Evolutionary conservation across 2,113 vertebrate species (phyloP), one percentile per base, ranked within the genome.

Genomic region (Perccottus glenii): DNA sequence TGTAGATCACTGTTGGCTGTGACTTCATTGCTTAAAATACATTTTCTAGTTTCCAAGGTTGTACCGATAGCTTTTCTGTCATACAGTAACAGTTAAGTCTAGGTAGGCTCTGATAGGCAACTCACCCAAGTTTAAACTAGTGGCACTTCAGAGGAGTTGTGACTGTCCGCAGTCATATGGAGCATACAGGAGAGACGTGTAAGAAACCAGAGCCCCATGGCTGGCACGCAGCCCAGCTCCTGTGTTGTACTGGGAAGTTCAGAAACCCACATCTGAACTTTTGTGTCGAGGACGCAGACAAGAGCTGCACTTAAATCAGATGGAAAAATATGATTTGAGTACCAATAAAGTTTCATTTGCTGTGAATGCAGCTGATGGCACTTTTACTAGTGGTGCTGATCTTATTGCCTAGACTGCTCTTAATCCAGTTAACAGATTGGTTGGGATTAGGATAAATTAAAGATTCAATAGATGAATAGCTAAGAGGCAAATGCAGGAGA

Each of bases 371-470:
- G 8, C 44, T 46, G 9, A 46, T 4, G 12, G 38, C 9, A 73
- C 69, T 80, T 81, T 85, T 79, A 60, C 57, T 77, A 47, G 55
- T 11, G 42, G 6, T 45, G 40, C 1, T 12, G 40, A 42, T 62
- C 15, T 40, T 44, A 1, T 15, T 33, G 12, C 47, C 50, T 59
- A 11, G 32, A 63, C 69, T 70, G n/a, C 5, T 62, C 16, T 38
- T 86, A 81, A 91, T 88, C 85, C 52, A 48, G 19, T 91, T 83
- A 87, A 3, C 40, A 72, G 86, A 85, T 88, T 65, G 66, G 60
- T 58, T 4, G 12, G 70, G 85, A 88, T 92, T 88, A 87, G 49
- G 59, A 50, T 8, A 9, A 65, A 66, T 65, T 58, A 43, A 49
- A 27, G 10, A 63, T 47, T 44, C 60, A 42, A 10, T n/a, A 60